Conservation (phyloP, 2,888 invertebrate species). For the Drosophila lutescens region DNA sequence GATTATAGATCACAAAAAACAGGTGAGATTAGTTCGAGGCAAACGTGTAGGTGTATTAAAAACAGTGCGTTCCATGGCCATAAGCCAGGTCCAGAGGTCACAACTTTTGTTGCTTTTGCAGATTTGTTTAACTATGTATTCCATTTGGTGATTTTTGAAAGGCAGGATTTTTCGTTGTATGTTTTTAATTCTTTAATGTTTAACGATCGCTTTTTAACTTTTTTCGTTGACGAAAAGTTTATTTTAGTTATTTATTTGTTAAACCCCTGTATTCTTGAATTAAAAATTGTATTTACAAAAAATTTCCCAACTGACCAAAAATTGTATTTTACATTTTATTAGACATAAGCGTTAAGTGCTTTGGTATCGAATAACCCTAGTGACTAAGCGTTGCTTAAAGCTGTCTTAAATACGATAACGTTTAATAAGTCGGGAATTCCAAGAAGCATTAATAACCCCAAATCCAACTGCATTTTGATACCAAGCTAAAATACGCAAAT, state of each 20-base stretch:
- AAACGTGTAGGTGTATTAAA: neutral
- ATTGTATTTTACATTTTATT: neutral
- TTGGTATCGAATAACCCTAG: conserved; percentile 1
- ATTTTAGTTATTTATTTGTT: neutral
- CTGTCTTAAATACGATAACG: conserved; percentile 2
- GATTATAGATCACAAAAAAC: conserved; percentile 1
- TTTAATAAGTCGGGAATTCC: conserved; percentile 5
- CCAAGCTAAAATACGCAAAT: neutral
- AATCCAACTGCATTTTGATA: conserved; percentile 3
- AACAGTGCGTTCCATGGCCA: conserved; percentile 11
- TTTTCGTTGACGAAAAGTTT: neutral
- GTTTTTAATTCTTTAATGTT: neutral
- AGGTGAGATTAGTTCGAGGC: neutral
- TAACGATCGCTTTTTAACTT: no score
- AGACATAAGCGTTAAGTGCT: neutral
- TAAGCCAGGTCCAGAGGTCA: conserved; percentile 2
- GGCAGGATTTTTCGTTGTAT: neutral
- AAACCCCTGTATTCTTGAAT: neutral
- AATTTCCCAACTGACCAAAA: conserved; percentile 1
- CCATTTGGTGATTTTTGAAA: no score
- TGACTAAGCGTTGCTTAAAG: neutral
- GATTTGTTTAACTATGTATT: neutral
- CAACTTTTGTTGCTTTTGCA: neutral
- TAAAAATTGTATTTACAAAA: neutral
- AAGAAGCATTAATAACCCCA: conserved; percentile 2